Evolutionary conservation across 2,797 vertebrate species (phyloP), one percentile per base, ranked within the genome.

Genomic region (Onychomys torridus): DNA sequence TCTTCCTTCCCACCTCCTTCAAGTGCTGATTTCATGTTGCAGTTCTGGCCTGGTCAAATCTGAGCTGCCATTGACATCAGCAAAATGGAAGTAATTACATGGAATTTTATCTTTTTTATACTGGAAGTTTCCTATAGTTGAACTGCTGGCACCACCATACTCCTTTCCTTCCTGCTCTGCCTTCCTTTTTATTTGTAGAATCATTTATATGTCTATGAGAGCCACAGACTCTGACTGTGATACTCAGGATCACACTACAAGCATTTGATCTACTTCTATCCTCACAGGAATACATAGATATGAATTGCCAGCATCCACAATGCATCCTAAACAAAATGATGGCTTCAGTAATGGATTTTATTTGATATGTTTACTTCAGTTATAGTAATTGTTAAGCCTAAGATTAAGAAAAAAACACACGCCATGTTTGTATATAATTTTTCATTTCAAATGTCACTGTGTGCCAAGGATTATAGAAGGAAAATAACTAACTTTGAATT

Each of bases 371-470:
- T 65, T 69, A 10, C 75, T 82, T 76, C 2, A 89, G 69, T 82
- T 85, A 76, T 9, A 96, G 77, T 94, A 89, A 78, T 46, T 86
- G 89, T 90, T 90, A 91, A 97, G 12, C 6, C 21, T 73, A 8
- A 6, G 63, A 89, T 89, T 88, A 92, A 96, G 27, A 92, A 25
- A 65, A 43, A 43, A 23, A 14, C 19, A 65, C 37, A 59, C 27
- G 61, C 10, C 4, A 69, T 2, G 52, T 67, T 79, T 6, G 83
- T 88, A 82, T 63, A 25, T n/a, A n/a, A n/a, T n/a, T 40, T 57
- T 65, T 94, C 40, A 82, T 93, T 85, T 87, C 89, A 63, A 65
- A 8, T 73, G 55, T 29, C 46, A 49, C 4, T 40, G 37, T 75
- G 5, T 75, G 46, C 59, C 16, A 90, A 87, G 16, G 61, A n/a